A percentile compares a stretch with the other conserved stretches of the same genome.
Conservation (phyloP, 2,888 invertebrate species). For the Drosophila siamana region DNA sequence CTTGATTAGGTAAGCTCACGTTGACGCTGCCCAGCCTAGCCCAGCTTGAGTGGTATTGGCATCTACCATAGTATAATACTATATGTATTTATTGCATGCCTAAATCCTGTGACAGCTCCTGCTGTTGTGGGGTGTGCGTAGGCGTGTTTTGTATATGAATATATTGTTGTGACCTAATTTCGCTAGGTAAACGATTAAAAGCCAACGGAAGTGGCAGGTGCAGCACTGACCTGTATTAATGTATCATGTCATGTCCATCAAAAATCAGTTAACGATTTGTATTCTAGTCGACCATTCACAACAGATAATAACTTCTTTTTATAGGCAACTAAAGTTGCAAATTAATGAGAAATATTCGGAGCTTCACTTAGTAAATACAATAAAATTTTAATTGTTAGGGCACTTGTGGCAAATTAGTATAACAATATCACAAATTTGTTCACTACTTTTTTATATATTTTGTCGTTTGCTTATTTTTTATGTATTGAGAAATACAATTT, state of each 20-base stretch:
- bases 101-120: constrained; percentile 31
- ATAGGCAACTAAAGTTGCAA: background rate
- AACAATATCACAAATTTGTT: background rate
- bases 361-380: background rate
- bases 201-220: constrained; percentile 38
- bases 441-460: background rate
- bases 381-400: background rate
- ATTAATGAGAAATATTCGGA: background rate
- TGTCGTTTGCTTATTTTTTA: background rate
- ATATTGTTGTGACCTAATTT: constrained; percentile 65
- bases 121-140: constrained; percentile 21
- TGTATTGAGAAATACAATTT: no score
- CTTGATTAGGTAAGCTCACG: constrained; percentile 68
- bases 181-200: constrained; percentile 17
- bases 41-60: constrained; percentile 40
- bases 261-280: constrained; percentile 47
- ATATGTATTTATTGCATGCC: constrained; percentile 48
- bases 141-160: constrained; percentile 31
- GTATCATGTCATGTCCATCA: constrained; percentile 36
- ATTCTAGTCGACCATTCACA: background rate
- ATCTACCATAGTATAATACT: constrained; percentile 1
- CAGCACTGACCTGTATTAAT: constrained; percentile 65
- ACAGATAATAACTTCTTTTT: background rate
- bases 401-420: background rate
- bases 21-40: constrained; percentile 34